These are phyloP conservation scores for Furcula furcula DNA, from an alignment of 2,888 invertebrate genomes.

Conservation along the genomic window DNA sequence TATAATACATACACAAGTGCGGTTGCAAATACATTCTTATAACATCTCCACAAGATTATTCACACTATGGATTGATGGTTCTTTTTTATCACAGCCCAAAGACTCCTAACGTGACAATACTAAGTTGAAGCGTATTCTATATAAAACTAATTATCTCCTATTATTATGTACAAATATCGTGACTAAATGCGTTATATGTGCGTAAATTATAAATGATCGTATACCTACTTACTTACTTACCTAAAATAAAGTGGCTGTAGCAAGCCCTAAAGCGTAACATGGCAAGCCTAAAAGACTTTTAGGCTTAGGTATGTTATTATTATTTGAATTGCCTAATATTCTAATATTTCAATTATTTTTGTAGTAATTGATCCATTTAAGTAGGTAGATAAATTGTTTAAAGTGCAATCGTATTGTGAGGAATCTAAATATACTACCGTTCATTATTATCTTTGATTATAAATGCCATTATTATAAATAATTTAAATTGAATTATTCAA, in stretches of 20 bases:
- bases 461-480: too few species aligned
- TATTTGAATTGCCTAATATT: too few species aligned
- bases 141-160: slow-evolving; percentile 9
- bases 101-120: slow-evolving; percentile 23
- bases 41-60: slow-evolving; percentile 9
- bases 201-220: slow-evolving; percentile 2
- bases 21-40: slow-evolving; percentile 4
- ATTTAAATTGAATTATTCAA: too few species aligned
- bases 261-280: slow-evolving; percentile 13
- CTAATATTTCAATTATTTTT: too few species aligned
- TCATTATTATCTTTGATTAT: too few species aligned
- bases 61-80: slow-evolving; percentile 36
- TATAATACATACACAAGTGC: neutral
- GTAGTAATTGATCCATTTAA: too few species aligned
- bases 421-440: too few species aligned
- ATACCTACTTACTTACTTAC: too few species aligned
- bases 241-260: slow-evolving; percentile 9
- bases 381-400: too few species aligned
- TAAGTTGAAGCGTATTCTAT: slow-evolving; percentile 20
- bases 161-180: slow-evolving; percentile 13
- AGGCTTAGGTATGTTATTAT: too few species aligned
- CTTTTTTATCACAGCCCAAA: slow-evolving; percentile 55
- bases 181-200: slow-evolving; percentile 5
- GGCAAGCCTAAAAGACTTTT: slow-evolving; percentile 12
- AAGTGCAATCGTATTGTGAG: too few species aligned